Conservation (phyloP, 2,113 vertebrate genomes). For the Holacanthus passer region DNA sequence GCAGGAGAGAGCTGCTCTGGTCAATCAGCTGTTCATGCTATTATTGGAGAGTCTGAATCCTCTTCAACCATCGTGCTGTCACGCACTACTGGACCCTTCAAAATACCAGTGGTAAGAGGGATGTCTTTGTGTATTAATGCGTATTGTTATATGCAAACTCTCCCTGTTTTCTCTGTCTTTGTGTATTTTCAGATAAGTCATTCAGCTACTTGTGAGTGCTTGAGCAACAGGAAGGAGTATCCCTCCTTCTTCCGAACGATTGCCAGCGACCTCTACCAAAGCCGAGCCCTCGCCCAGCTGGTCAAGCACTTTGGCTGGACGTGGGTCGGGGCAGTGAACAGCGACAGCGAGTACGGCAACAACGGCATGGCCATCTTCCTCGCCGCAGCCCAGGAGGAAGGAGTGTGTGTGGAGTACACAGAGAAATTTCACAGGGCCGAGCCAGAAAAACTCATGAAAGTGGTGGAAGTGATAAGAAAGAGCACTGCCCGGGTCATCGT, state of each 20-base stretch:
- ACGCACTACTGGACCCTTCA: slow-evolving; percentile 81
- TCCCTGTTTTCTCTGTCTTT: background rate
- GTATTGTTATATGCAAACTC: background rate
- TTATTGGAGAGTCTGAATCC: slow-evolving; percentile 85
- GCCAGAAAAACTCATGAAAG: slow-evolving; percentile 74
- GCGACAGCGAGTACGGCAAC: slow-evolving; percentile 84
- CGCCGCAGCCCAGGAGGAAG: slow-evolving; percentile 72
- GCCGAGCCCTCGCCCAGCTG: slow-evolving; percentile 76
- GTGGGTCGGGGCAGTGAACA: slow-evolving; percentile 83
- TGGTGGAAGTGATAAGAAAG: slow-evolving; percentile 76
- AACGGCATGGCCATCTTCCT: slow-evolving; percentile 83
- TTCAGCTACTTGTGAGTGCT: slow-evolving; percentile 83
- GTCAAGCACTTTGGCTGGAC: slow-evolving; percentile 85
- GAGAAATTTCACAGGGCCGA: slow-evolving; percentile 78
- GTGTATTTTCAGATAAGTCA: slow-evolving; percentile 79
- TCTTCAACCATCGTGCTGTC: slow-evolving; percentile 83
- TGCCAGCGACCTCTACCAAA: slow-evolving; percentile 81
- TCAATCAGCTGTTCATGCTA: slow-evolving; percentile 78
- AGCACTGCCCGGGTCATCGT: slow-evolving; percentile 80
- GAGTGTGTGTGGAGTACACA: slow-evolving; percentile 82
- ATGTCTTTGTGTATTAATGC: background rate
- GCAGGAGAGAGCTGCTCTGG: slow-evolving; percentile 64
- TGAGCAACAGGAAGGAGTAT: slow-evolving; percentile 77
- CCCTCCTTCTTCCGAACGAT: slow-evolving; percentile 84
- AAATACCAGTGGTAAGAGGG: slow-evolving; percentile 82